Evolutionary conservation across 2,113 vertebrate species (phyloP).

Genomic region (Hippocampus comes): DNA sequence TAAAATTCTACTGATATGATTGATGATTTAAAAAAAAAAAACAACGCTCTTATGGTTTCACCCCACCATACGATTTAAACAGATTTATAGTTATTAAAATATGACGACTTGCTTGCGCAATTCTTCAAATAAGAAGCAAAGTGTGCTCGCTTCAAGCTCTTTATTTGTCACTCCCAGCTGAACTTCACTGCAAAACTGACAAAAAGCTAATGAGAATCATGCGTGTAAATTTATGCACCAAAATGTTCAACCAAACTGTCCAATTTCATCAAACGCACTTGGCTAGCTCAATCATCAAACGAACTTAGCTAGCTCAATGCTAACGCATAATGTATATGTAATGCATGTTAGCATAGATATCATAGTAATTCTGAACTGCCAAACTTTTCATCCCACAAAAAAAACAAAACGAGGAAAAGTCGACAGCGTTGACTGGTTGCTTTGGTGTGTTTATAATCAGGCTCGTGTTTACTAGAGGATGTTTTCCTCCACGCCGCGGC

Average conservation of each 20-base stretch:
- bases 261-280: not conserved
- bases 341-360: not conserved
- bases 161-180: not conserved
- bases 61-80: no score
- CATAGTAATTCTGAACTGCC: not conserved
- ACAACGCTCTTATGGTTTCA: no score
- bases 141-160: not conserved
- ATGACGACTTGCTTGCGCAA: no score
- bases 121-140: not conserved
- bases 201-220: no score
- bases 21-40: no score
- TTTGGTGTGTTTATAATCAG: slow-evolving; percentile 19
- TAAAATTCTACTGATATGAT: no score
- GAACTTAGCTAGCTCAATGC: not conserved
- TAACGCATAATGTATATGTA: not conserved
- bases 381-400: no score
- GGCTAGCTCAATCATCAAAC: not conserved
- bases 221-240: no score
- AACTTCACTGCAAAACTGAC: not conserved
- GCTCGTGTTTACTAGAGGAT: slow-evolving; percentile 53
- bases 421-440: no score
- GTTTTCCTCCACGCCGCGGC: slow-evolving; percentile 44
- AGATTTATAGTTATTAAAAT: no score
- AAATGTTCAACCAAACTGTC: no score
- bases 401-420: slow-evolving; percentile 1